Conservation (phyloP, 2,113 vertebrate species). For the Odocoileus virginianus region DNA sequence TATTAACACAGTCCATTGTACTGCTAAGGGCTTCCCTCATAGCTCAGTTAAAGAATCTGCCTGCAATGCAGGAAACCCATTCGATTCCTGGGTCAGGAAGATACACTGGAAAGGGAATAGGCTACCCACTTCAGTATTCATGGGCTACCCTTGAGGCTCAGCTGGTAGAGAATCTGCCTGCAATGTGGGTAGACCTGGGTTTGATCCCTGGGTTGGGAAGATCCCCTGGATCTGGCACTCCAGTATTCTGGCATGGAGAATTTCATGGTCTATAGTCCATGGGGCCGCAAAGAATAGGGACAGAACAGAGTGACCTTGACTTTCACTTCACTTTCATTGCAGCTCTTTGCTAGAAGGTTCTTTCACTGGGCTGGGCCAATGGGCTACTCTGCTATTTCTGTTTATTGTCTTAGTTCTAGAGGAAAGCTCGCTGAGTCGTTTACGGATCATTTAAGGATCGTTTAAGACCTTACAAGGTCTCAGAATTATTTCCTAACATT, state of each 20-base stretch:
- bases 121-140: background rate
- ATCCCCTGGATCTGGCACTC: background rate
- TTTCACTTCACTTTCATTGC: background rate
- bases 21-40: background rate
- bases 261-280: background rate
- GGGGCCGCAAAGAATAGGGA: background rate
- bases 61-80: background rate
- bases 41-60: background rate
- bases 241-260: background rate
- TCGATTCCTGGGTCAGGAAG: background rate
- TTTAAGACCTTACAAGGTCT: background rate
- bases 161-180: background rate
- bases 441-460: background rate
- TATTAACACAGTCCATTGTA: background rate
- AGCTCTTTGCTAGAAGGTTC: background rate
- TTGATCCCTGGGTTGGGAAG: background rate
- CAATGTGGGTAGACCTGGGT: background rate
- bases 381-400: background rate
- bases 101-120: background rate
- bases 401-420: background rate
- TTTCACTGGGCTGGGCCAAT: background rate
- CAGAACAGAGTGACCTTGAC: background rate
- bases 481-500: background rate
- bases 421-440: background rate
- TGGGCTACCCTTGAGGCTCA: background rate